Evolutionary conservation across 37 sponge, comb jelly and placozoan genomes (phyloP).

Genomic region (Bolinopsis microptera): DNA sequence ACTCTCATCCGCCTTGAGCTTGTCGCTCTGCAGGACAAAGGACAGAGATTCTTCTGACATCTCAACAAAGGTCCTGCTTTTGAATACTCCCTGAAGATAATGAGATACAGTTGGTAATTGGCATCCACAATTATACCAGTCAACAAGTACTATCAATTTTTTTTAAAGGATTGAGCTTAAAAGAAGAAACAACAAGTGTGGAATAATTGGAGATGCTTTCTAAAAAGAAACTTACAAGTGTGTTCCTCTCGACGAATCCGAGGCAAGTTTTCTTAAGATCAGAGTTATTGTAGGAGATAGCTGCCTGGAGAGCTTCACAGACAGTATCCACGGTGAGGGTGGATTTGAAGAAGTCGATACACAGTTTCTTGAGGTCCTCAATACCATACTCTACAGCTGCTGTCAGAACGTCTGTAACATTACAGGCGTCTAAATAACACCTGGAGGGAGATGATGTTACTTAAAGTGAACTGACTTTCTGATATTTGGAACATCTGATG

Average conservation of each 20-base stretch:
- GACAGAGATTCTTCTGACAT: conserved; percentile 90
- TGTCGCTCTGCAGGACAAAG: conserved; percentile 80
- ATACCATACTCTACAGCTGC: conserved; percentile 95
- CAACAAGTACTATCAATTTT: not conserved
- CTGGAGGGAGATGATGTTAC: not conserved
- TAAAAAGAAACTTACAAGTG: conserved; percentile 71
- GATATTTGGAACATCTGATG: no score
- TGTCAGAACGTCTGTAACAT: conserved; percentile 84
- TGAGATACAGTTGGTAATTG: no score
- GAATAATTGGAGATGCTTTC: no score
- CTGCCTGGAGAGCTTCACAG: conserved; percentile 91
- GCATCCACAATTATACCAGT: not conserved
- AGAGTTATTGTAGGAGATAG: conserved; percentile 89
- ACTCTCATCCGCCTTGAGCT: conserved; percentile 84
- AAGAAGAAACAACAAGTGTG: no score
- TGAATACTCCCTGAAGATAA: conserved; percentile 73
- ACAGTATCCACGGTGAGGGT: conserved; percentile 83
- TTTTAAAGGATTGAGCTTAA: not conserved
- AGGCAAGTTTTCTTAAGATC: conserved; percentile 91
- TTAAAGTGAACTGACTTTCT: not conserved
- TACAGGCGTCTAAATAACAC: conserved; percentile 31
- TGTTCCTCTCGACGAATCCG: conserved; percentile 79
- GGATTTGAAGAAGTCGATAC: conserved; percentile 89
- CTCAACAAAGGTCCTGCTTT: conserved; percentile 88
- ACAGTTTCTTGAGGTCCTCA: conserved; percentile 85